Evolutionary conservation across 1,140 invertebrate species (phyloP).

Genomic region (Orchestia grillus): DNA sequence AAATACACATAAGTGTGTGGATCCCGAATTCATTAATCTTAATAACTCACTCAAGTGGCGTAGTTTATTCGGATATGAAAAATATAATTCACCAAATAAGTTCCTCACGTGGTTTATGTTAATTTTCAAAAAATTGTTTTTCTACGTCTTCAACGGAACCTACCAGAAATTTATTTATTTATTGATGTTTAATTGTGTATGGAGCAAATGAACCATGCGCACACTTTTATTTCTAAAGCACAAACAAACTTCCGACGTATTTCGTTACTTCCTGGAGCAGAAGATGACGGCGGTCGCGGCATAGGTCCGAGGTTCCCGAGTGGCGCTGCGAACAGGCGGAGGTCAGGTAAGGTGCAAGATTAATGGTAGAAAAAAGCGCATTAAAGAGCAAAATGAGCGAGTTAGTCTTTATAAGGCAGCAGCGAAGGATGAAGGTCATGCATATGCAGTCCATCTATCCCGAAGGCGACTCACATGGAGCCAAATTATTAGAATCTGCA

Average conservation of each 20-base stretch:
- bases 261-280: not conserved
- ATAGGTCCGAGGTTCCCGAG: not conserved
- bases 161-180: not conserved
- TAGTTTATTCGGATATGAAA: not conserved
- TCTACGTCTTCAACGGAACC: not conserved
- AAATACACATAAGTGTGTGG: not conserved
- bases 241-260: not conserved
- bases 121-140: not conserved
- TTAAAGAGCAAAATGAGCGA: conserved; percentile 35
- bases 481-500: not conserved
- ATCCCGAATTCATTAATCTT: not conserved
- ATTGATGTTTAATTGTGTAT: not conserved
- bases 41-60: not conserved
- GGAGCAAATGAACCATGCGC: not conserved
- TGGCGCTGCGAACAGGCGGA: not conserved
- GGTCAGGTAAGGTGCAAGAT: conserved; percentile 6
- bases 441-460: not conserved
- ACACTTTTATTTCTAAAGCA: not conserved
- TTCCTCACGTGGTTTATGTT: not conserved
- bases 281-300: not conserved
- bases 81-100: not conserved
- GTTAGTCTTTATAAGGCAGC: conserved; percentile 28
- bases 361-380: not conserved
- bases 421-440: not conserved
- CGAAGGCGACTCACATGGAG: not conserved